These are phyloP conservation scores for Solenopsis fugax DNA, from an alignment of 1,140 invertebrate species.

Conservation along the genomic window DNA sequence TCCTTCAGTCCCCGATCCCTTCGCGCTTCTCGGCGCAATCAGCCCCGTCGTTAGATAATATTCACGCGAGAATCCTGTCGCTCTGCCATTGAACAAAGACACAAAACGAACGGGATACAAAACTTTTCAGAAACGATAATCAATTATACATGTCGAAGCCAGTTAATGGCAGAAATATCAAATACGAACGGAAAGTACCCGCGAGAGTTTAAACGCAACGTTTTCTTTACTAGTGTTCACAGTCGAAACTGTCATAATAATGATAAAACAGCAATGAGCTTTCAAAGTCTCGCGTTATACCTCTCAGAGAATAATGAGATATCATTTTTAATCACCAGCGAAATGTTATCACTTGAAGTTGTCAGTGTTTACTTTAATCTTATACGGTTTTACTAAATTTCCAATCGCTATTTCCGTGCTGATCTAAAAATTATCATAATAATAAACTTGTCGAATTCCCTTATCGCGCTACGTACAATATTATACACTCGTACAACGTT, in stretches of 20 bases:
- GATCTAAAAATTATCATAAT: slow-evolving; percentile 6
- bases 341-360: not conserved
- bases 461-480: not conserved
- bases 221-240: slow-evolving; percentile 15
- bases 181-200: not conserved
- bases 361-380: not conserved
- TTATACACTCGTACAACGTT: not conserved
- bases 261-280: slow-evolving; percentile 37
- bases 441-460: not conserved
- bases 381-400: not conserved
- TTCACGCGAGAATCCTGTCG: slow-evolving; percentile 36
- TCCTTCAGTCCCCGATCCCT: not conserved
- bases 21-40: slow-evolving; percentile 32
- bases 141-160: slow-evolving; percentile 31
- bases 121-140: slow-evolving; percentile 31
- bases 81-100: not conserved
- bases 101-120: not conserved
- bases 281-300: not conserved
- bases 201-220: slow-evolving; percentile 20
- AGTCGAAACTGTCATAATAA: slow-evolving; percentile 30
- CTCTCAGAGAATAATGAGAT: not conserved
- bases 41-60: slow-evolving; percentile 45
- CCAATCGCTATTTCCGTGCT: not conserved
- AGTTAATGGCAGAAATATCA: slow-evolving; percentile 31
- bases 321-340: not conserved